These are phyloP conservation scores for Xenopus borealis DNA, from an alignment of 2,113 vertebrate genomes.

Conservation along the genomic window DNA sequence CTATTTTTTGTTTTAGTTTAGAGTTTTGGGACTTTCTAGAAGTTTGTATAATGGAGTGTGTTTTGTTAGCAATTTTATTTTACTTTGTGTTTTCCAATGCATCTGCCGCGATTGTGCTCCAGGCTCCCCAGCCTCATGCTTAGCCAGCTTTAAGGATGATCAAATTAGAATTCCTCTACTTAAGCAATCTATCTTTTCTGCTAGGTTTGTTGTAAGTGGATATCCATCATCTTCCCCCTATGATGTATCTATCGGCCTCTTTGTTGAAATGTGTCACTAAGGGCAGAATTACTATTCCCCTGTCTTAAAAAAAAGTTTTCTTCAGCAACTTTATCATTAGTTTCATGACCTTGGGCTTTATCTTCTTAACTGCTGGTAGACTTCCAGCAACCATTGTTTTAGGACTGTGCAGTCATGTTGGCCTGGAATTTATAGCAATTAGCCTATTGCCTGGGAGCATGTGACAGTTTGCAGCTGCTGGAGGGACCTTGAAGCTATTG, in stretches of 20 bases:
- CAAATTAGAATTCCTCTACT: slow-evolving; percentile 29
- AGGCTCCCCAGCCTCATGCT: not conserved
- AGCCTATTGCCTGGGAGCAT: too few relatives aligned
- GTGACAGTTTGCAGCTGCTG: too few relatives aligned
- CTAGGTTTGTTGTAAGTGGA: slow-evolving; percentile 30
- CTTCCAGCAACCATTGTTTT: too few relatives aligned
- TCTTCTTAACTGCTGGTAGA: not conserved
- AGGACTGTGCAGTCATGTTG: too few relatives aligned
- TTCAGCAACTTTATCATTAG: slow-evolving; percentile 11
- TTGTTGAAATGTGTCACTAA: slow-evolving; percentile 38
- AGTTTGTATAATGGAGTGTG: not conserved
- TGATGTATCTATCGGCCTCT: slow-evolving; percentile 44
- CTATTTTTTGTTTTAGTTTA: not conserved
- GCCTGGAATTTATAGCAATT: too few relatives aligned
- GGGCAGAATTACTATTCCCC: slow-evolving; percentile 33
- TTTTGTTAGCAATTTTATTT: not conserved
- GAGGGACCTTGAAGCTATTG: too few relatives aligned
- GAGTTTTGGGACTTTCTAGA: not conserved
- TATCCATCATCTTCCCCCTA: slow-evolving; percentile 41
- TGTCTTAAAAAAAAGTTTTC: not conserved
- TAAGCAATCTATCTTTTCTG: slow-evolving; percentile 35
- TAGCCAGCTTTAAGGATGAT: slow-evolving; percentile 1
- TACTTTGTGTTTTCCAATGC: not conserved
- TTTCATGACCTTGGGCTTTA: not conserved
- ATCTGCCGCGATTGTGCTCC: not conserved